Evolutionary conservation across 2,797 vertebrate genomes (phyloP).

Genomic region (Dallia pectoralis): DNA sequence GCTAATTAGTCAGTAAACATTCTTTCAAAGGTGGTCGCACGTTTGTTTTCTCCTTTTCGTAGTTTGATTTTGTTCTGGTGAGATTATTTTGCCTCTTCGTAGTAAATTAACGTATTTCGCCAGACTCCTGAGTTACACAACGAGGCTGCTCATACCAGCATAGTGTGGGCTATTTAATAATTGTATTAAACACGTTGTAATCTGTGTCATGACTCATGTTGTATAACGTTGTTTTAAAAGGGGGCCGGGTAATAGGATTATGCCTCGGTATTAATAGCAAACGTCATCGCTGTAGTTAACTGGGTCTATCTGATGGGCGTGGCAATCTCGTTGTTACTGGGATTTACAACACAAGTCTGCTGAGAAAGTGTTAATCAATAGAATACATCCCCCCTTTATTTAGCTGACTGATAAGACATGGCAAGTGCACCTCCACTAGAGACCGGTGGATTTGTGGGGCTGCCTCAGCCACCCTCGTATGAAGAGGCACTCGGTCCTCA

Average conservation of each 20-base stretch:
- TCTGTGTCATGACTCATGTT: background rate
- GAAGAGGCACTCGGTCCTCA: slow-evolving; percentile 35
- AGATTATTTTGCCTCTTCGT: background rate
- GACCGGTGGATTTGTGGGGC: slow-evolving; percentile 4
- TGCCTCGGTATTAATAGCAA: background rate
- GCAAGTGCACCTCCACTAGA: slow-evolving; percentile 53
- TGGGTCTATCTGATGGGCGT: background rate
- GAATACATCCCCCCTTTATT: background rate
- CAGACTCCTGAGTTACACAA: too few relatives aligned
- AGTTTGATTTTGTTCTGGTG: background rate
- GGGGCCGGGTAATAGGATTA: background rate
- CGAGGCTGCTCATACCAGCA: too few relatives aligned
- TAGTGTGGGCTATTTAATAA: background rate
- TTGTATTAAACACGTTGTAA: background rate
- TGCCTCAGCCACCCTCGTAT: slow-evolving; percentile 48
- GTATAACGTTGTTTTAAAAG: slow-evolving; percentile 1
- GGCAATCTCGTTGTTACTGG: background rate
- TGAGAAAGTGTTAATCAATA: background rate
- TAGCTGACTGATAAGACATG: slow-evolving; percentile 29
- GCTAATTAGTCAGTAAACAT: background rate
- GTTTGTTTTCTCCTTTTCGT: background rate
- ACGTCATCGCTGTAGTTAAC: background rate
- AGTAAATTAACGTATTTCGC: too few relatives aligned
- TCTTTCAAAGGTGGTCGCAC: background rate
- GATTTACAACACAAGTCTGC: background rate